phyloP scores from a whole-genome alignment of 2,888 invertebrate species.

The Watsonalla binaria region DNA sequence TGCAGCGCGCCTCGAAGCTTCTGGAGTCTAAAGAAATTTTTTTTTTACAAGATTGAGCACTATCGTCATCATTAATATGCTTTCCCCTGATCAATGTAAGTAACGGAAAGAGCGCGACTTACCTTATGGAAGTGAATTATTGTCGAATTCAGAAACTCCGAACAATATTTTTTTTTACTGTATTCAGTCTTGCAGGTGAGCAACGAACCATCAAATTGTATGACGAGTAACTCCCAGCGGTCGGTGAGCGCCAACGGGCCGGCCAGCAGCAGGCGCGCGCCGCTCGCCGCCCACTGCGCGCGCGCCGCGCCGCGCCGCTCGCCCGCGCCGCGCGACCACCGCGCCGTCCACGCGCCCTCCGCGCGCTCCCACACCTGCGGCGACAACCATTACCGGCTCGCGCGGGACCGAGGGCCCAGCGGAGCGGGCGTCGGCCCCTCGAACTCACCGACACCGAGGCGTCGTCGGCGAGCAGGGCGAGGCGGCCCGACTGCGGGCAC shows the following conservation, averaged over 20 bases:
- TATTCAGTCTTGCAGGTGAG: no score
- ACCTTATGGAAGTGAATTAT: no score
- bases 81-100: not conserved
- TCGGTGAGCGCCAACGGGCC: slow-evolving; percentile 44
- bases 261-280: slow-evolving; percentile 40
- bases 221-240: slow-evolving; percentile 49
- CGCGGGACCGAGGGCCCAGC: slow-evolving; percentile 10
- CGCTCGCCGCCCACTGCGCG: slow-evolving; percentile 25
- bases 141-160: no score
- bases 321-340: slow-evolving; percentile 16
- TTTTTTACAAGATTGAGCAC: not conserved
- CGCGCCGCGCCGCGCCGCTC: slow-evolving; percentile 37
- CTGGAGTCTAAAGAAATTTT: no score
- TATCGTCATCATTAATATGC: no score
- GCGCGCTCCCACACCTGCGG: slow-evolving; percentile 13
- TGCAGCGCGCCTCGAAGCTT: no score
- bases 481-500: slow-evolving; percentile 12
- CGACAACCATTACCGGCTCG: slow-evolving; percentile 4
- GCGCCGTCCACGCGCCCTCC: slow-evolving; percentile 15
- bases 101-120: no score
- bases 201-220: slow-evolving; percentile 28
- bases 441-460: slow-evolving; percentile 13
- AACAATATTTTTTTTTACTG: no score
- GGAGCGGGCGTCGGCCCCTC: not conserved
- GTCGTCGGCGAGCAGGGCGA: slow-evolving; percentile 35